Evolutionary conservation across 2,888 invertebrate genomes (phyloP).

Genomic region (Mesorhabditis belari): DNA sequence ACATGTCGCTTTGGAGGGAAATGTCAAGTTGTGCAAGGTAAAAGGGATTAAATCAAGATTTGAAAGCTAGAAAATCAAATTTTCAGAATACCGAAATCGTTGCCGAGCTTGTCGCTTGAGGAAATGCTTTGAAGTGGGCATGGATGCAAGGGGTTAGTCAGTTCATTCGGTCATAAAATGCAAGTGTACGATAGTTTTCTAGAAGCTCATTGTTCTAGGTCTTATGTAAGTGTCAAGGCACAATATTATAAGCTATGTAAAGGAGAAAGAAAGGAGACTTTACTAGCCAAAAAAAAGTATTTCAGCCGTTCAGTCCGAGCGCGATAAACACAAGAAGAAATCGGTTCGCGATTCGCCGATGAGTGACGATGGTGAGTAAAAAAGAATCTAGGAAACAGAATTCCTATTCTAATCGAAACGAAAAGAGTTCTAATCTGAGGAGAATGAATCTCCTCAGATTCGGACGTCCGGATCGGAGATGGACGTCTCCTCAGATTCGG

Average conservation of each 20-base stretch:
- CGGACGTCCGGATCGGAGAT: too few species aligned
- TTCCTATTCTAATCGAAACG: too few species aligned
- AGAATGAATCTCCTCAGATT: too few species aligned
- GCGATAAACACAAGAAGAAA: conserved; percentile 43
- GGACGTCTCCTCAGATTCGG: too few species aligned
- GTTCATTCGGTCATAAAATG: neutral
- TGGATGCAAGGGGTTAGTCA: conserved; percentile 32
- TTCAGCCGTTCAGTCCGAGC: conserved; percentile 38
- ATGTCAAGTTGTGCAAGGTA: conserved; percentile 35
- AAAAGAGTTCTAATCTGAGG: too few species aligned
- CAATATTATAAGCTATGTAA: neutral
- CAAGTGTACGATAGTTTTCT: neutral
- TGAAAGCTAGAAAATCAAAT: neutral
- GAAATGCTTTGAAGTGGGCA: conserved; percentile 39
- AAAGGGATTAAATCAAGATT: neutral
- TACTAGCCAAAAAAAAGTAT: too few species aligned
- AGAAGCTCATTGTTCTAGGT: neutral
- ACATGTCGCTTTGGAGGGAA: conserved; percentile 39
- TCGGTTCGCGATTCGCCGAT: conserved; percentile 3
- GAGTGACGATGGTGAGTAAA: neutral
- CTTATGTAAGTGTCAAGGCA: neutral
- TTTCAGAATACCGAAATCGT: conserved; percentile 33
- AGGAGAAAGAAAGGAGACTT: neutral
- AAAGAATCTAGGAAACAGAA: too few species aligned
- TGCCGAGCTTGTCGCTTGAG: conserved; percentile 34